A percentile compares a stretch with the other conserved stretches of the same genome.
These are phyloP conservation scores for Cololabis saira DNA, from an alignment of 2,113 vertebrate genomes.

Conservation along the genomic window DNA sequence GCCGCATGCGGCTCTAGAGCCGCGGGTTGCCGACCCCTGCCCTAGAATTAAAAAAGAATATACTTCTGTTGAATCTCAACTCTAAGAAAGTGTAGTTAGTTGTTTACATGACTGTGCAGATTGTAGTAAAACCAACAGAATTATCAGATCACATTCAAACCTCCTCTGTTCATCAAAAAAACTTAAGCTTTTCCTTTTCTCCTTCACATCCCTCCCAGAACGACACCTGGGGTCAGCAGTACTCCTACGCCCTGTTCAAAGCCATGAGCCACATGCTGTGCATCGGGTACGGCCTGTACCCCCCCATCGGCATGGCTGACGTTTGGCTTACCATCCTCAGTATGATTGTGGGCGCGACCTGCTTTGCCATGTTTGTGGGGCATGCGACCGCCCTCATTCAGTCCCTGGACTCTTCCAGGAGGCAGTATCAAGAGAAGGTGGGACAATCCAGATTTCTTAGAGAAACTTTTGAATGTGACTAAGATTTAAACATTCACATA, in stretches of 20 bases:
- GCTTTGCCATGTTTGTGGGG: slow-evolving; percentile 99
- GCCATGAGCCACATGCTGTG: slow-evolving; percentile 99
- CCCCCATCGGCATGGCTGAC: slow-evolving; percentile 94
- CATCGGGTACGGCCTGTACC: slow-evolving; percentile 96
- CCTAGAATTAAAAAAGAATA: too few relatives aligned
- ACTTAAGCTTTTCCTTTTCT: slow-evolving; percentile 20
- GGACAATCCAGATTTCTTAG: slow-evolving; percentile 40
- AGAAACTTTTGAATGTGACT: too few relatives aligned
- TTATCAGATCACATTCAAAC: slow-evolving; percentile 4
- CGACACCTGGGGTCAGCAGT: slow-evolving; percentile 98
- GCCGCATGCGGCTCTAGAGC: too few relatives aligned
- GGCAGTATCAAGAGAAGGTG: slow-evolving; percentile 99
- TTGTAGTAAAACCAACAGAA: background rate
- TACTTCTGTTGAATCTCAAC: too few relatives aligned
- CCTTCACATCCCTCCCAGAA: slow-evolving; percentile 81
- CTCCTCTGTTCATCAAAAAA: background rate
- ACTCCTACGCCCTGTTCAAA: slow-evolving; percentile 97
- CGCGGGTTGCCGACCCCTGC: too few relatives aligned
- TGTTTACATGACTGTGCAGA: background rate
- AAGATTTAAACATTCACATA: too few relatives aligned
- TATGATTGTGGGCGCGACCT: slow-evolving; percentile 99
- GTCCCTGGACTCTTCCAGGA: slow-evolving; percentile 95
- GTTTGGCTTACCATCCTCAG: slow-evolving; percentile 99
- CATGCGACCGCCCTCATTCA: slow-evolving; percentile 98
- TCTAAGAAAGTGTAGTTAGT: background rate